Base-by-base conservation (phyloP, 2,113 vertebrate genomes). In the Tragelaphus imberbis region DNA sequence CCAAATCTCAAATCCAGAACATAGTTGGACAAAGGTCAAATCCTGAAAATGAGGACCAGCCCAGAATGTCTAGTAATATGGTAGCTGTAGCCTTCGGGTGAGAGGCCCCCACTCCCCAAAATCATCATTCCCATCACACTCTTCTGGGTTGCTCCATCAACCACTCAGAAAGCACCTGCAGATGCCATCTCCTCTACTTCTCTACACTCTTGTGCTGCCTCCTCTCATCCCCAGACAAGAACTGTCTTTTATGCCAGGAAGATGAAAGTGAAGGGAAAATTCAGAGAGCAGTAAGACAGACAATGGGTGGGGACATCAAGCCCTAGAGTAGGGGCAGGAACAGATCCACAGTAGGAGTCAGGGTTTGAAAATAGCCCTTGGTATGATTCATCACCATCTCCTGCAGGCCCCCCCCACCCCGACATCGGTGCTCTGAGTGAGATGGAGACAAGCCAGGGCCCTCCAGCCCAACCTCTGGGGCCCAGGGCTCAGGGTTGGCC, bases 301-400 rank as follows among this genome's bases (percentile, higher is more conserved):
- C 6, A 7, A 63, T 63, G 19, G 56, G 49, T 65, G 51, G 63
- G 40, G 30, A 65, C 28, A 82, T 28, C 25, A 89, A 81, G 56
- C 51, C 61, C 59, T 56, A 82, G 40, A 91, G 59, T 95, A 40
- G 92, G 86, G 55, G 36, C 2, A 25, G 90, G 56, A 86, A 47
- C 28, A 90, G 59, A 51, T 90, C 40, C 53, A 68, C 47, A 88
- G 53, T 55, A 93, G 55, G 47, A 96, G 92, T 95, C 93, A 95
- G 91, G 93, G 63, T 94, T 98, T 97, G 96, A 97, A 98, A 97
- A 97, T 96, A 97, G 95, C 84, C 84, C 63, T 55, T 53, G 27
- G 56, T 94, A 58, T 90, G 97, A 98, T 84, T 97, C 94, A 97
- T 95, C 94, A 90, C 56, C 55, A 10, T 94, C 81, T 94, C 49